Evolutionary conservation across 2,888 invertebrate genomes (phyloP).

Genomic region (Heteromurus nitidus): DNA sequence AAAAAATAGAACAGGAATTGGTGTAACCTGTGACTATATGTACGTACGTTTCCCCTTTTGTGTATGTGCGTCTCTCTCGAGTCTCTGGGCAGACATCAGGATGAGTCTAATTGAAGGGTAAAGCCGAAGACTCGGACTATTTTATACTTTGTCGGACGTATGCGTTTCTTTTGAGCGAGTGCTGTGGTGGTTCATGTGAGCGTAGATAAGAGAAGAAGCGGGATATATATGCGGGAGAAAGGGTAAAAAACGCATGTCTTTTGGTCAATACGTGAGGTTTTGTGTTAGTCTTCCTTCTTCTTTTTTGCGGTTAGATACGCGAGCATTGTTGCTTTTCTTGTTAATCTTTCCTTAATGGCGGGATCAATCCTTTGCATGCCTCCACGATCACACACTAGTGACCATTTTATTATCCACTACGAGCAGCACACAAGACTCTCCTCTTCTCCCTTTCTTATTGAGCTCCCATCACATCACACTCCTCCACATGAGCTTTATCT

Average conservation of each 20-base stretch:
- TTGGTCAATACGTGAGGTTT: too few relatives aligned
- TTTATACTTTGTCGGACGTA: background rate
- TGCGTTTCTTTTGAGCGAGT: background rate
- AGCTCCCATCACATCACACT: constrained; percentile 16
- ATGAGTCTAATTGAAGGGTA: constrained; percentile 47
- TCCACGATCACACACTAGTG: constrained; percentile 55
- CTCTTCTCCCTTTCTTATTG: background rate
- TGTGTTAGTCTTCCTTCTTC: background rate
- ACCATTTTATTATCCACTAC: constrained; percentile 57
- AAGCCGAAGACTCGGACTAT: background rate
- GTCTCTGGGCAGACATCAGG: background rate
- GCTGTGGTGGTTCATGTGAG: too few relatives aligned
- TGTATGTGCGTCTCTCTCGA: background rate
- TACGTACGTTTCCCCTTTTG: background rate
- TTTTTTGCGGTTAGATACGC: constrained; percentile 30
- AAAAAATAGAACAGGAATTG: background rate
- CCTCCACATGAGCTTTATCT: constrained; percentile 32
- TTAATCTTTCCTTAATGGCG: constrained; percentile 60
- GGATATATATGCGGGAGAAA: too few relatives aligned
- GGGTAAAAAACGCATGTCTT: too few relatives aligned
- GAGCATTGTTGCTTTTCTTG: constrained; percentile 44
- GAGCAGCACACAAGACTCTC: background rate
- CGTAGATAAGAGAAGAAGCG: too few relatives aligned
- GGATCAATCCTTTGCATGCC: constrained; percentile 38
- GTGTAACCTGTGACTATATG: background rate